Evolutionary conservation across 2,797 vertebrate species (phyloP), one percentile per base, ranked within the genome.

Genomic region (Pseudomugil tenellus): DNA sequence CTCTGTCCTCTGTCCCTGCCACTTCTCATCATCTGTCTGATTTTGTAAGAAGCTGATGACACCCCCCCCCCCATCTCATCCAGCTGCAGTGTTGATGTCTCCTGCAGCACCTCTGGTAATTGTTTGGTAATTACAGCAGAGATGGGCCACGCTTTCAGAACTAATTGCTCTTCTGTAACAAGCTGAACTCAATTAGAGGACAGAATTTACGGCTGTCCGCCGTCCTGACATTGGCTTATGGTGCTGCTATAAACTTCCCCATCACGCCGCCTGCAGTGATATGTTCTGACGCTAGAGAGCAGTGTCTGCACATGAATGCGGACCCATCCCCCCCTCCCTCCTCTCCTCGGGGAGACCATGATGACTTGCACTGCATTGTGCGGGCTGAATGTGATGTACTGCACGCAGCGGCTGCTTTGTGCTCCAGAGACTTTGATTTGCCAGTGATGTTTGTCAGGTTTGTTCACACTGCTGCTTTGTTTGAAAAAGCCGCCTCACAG

Each of bases 271-370:
- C 31, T 62, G 81, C 63, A 74, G 73, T 74, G 19, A 61, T 19
- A 8, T 32, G 1, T 1, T 0, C 1, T 13, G 55, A 80, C 96
- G 95, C 84, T 72, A 95, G 95, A 92, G 92, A 93, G 94, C 93
- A 94, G 76, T 75, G 81, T 85, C 71, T 17, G 10, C 63, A 28
- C 43, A 65, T 53, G 92, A 74, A 66, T 12, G 31, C 2, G 19
- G 0, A 0, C 5, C 32, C 32, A 3, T 6, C 32, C 1, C 32
- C 32, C 32, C 16, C 21, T 2, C 11, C 48, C 53, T 41, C 6
- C 52, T 31, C 55, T 73, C 81, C 57, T 60, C 35, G 43, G 72
- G 74, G 76, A 78, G 39, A 48, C 6, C 43, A 48, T 62, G 87
- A 81, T 83, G 77, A 84, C 84, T 85, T 75, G 80, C 79, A 73